Conservation (phyloP, 2,888 invertebrate genomes). For the Noctua comes region DNA sequence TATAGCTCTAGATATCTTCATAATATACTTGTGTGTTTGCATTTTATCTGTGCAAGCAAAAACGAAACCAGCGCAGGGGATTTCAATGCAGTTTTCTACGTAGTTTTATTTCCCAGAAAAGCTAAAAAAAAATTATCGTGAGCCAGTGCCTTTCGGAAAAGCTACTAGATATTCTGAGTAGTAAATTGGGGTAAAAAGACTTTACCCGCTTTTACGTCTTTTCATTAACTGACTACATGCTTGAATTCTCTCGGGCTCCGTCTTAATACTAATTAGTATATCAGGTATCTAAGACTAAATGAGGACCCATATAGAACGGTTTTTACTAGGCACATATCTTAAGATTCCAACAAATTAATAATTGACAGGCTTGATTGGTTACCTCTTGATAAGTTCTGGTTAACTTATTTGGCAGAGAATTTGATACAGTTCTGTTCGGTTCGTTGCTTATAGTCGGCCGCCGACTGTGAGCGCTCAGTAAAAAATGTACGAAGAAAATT, state of each 20-base stretch:
- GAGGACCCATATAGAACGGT: background rate
- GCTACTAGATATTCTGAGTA: background rate
- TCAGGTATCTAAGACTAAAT: background rate
- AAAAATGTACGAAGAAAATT: too few relatives aligned
- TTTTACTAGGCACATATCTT: background rate
- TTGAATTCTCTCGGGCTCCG: background rate
- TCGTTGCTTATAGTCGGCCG: too few relatives aligned
- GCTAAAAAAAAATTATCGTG: background rate
- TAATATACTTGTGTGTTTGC: conserved; percentile 1
- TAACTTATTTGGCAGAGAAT: background rate
- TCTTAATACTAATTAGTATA: background rate
- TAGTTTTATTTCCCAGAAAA: conserved; percentile 8
- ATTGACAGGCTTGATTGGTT: background rate
- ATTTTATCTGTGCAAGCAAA: conserved; percentile 6
- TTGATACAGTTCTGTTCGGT: background rate
- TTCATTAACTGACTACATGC: background rate
- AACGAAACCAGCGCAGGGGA: background rate
- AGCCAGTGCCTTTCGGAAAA: background rate
- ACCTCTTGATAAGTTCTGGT: background rate
- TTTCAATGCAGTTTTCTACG: conserved; percentile 15
- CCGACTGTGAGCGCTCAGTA: too few relatives aligned
- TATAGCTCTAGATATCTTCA: background rate
- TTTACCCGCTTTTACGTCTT: background rate
- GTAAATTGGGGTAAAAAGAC: background rate
- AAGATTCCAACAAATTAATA: background rate